These are phyloP conservation scores for Prunella strophiata DNA, from an alignment of 2,797 vertebrate genomes.

Conservation along the genomic window DNA sequence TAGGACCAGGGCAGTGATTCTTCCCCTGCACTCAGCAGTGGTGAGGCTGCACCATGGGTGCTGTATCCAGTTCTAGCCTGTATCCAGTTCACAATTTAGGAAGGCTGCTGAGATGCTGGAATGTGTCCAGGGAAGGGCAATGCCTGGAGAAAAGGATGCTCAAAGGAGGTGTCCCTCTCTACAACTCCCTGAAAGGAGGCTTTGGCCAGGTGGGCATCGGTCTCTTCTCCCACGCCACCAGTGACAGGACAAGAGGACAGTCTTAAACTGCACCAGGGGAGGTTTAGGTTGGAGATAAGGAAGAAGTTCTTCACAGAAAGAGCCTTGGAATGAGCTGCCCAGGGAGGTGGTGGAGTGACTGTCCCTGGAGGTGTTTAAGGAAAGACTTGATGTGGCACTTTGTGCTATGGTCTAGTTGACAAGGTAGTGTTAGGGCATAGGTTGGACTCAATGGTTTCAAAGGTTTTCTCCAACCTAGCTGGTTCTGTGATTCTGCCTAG, in stretches of 20 bases:
- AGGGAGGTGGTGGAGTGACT: neutral
- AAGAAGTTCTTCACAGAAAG: neutral
- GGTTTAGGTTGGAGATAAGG: neutral
- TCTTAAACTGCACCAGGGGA: fast-evolving
- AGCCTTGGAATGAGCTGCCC: neutral
- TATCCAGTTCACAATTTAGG: neutral
- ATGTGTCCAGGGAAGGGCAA: neutral
- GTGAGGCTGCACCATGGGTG: neutral
- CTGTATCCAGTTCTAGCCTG: neutral
- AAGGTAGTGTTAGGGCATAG: neutral
- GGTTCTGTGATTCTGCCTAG: neutral
- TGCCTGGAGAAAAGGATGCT: neutral
- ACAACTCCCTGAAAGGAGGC: neutral
- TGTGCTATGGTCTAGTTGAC: neutral
- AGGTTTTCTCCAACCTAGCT: neutral
- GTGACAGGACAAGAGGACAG: neutral
- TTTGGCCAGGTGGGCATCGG: fast-evolving
- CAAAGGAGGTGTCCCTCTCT: too few relatives aligned
- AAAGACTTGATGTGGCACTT: neutral
- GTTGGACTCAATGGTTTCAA: neutral
- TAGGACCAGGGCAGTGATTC: neutral
- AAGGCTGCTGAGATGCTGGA: fast-evolving
- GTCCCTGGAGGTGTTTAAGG: fast-evolving
- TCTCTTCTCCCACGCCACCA: neutral
- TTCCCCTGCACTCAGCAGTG: neutral